phyloP scores from a whole-genome alignment of 2,888 invertebrate genomes.

The Trachelus troglodyta region DNA sequence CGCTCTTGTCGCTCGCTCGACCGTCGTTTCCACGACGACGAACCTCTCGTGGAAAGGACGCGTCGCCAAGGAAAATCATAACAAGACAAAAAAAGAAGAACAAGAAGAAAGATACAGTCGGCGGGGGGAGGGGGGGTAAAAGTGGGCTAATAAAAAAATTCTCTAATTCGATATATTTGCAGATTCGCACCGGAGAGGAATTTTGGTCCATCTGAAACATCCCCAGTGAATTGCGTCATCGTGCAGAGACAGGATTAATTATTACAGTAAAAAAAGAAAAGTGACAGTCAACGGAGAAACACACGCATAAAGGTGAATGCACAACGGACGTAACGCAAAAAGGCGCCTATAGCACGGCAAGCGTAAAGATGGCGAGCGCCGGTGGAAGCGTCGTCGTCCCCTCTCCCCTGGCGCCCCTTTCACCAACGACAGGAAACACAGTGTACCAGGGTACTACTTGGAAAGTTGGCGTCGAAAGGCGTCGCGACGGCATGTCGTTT shows the following conservation, averaged over 20 bases:
- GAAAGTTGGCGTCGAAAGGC: background rate
- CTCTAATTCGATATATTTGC: too few relatives aligned
- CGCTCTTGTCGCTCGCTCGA: conserved; percentile 35
- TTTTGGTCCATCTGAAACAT: too few relatives aligned
- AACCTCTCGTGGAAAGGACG: background rate
- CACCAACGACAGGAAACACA: background rate
- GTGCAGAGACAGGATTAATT: too few relatives aligned
- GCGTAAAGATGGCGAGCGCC: conserved; percentile 4
- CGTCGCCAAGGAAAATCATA: background rate
- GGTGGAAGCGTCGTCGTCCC: conserved; percentile 9
- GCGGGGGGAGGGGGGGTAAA: too few relatives aligned
- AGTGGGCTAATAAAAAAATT: too few relatives aligned
- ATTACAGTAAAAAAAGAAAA: background rate
- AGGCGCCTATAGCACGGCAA: background rate
- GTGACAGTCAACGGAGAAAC: too few relatives aligned
- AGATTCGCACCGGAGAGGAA: too few relatives aligned
- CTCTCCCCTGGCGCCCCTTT: background rate
- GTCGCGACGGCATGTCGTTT: background rate
- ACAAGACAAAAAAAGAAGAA: conserved; percentile 12
- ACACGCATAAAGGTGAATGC: too few relatives aligned
- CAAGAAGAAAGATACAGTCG: background rate
- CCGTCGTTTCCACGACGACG: background rate
- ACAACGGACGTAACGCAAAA: too few relatives aligned
- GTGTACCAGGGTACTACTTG: conserved; percentile 21
- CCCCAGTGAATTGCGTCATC: too few relatives aligned